Evolutionary conservation across 2,113 vertebrate genomes (phyloP).

Genomic region (Cyphomyrus discorhynchus): DNA sequence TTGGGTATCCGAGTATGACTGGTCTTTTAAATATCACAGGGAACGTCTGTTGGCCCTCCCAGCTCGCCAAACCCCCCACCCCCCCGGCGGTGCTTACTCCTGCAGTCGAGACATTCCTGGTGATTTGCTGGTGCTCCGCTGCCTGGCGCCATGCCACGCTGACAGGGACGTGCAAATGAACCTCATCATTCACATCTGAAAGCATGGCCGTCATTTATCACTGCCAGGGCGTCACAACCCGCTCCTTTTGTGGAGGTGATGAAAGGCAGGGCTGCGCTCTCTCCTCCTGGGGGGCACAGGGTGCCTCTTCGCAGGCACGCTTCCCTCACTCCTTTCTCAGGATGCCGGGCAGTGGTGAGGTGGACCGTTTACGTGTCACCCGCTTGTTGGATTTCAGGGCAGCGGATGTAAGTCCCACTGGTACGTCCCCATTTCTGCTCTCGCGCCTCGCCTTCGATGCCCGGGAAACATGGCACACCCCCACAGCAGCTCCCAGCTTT

Average conservation of each 20-base stretch:
- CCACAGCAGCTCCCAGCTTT: background rate
- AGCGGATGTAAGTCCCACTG: background rate
- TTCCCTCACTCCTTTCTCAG: background rate
- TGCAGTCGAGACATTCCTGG: background rate
- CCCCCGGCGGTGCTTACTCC: background rate
- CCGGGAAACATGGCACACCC: background rate
- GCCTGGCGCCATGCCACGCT: conserved; percentile 12
- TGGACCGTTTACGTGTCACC: background rate
- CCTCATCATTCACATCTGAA: conserved; percentile 38
- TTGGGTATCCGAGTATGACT: background rate
- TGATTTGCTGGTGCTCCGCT: conserved; percentile 23
- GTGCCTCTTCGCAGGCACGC: background rate
- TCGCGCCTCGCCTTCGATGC: background rate
- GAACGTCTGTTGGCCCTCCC: background rate
- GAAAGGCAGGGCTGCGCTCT: background rate
- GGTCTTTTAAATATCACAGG: conserved; percentile 3
- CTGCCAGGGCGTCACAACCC: background rate
- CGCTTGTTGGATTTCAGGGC: background rate
- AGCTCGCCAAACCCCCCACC: too few relatives aligned
- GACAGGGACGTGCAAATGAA: conserved; percentile 18
- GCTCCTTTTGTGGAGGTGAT: background rate
- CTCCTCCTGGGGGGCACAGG: background rate
- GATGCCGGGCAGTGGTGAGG: background rate
- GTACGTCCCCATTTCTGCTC: background rate
- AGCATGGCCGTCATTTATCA: conserved; percentile 26